Evolutionary conservation across 2,797 vertebrate genomes (phyloP).

Genomic region (Loriculus beryllinus): DNA sequence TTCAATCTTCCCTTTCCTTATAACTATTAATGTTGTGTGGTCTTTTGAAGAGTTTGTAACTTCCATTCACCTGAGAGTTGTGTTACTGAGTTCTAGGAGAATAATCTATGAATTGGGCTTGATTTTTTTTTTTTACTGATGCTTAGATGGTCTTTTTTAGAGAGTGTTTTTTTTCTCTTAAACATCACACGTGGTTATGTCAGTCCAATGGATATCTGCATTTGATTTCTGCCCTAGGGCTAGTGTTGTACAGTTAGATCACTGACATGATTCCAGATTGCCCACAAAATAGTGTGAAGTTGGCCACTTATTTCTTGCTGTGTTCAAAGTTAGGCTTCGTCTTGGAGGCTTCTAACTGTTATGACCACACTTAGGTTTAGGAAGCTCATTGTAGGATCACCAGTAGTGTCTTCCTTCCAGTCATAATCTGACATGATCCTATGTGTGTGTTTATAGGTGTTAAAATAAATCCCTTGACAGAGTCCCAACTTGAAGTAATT

Average conservation of each 20-base stretch:
- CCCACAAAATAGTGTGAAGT: neutral
- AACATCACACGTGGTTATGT: neutral
- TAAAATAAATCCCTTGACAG: neutral
- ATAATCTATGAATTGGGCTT: neutral
- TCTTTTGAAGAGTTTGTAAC: neutral
- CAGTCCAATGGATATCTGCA: neutral
- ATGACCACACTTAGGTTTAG: neutral
- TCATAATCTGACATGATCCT: neutral
- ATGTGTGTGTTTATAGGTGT: neutral
- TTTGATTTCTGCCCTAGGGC: neutral
- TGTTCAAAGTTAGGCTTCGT: neutral
- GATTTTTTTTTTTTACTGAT: neutral
- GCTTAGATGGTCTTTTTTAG: neutral
- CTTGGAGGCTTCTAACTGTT: neutral
- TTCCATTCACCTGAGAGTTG: neutral
- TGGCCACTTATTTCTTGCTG: neutral
- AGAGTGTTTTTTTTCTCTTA: neutral
- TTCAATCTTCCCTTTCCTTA: neutral
- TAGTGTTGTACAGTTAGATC: neutral
- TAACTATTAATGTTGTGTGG: neutral
- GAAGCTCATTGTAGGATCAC: neutral
- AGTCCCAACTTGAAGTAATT: neutral
- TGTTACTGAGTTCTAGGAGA: neutral
- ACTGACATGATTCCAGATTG: neutral
- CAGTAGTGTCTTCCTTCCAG: neutral